Conservation (phyloP, 2,113 vertebrate species). For the Otocyon megalotis region DNA sequence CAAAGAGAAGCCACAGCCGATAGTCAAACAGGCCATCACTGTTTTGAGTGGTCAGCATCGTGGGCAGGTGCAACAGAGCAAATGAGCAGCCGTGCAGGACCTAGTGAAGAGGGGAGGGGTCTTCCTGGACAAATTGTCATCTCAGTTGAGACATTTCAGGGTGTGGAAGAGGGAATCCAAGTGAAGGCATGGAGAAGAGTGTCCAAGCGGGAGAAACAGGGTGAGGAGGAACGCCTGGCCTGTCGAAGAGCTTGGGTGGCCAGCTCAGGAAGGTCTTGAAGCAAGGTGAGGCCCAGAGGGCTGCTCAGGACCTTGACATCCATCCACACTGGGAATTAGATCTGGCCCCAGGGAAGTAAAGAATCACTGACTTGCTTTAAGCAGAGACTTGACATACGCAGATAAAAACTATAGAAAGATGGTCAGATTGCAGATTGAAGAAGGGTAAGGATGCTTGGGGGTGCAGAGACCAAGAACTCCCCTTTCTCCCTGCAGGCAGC, state of each 20-base stretch:
- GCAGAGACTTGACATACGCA: background rate
- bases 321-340: background rate
- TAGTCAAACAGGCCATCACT: background rate
- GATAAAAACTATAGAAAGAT: background rate
- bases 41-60: background rate
- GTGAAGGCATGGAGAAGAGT: background rate
- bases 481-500: background rate
- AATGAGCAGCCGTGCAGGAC: accelerated
- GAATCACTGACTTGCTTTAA: accelerated
- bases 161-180: background rate
- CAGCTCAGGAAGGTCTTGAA: background rate
- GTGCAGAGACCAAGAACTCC: too few species aligned
- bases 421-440: background rate
- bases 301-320: background rate
- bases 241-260: background rate
- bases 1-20: background rate
- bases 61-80: background rate
- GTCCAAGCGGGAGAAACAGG: background rate
- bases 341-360: background rate
- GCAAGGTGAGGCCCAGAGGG: too few species aligned
- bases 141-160: background rate
- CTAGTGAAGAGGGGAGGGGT: background rate
- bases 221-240: background rate
- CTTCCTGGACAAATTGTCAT: background rate
- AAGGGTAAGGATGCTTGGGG: background rate